These are phyloP conservation scores for Gastrophryne carolinensis DNA, from an alignment of 2,797 vertebrate genomes.

Conservation along the genomic window DNA sequence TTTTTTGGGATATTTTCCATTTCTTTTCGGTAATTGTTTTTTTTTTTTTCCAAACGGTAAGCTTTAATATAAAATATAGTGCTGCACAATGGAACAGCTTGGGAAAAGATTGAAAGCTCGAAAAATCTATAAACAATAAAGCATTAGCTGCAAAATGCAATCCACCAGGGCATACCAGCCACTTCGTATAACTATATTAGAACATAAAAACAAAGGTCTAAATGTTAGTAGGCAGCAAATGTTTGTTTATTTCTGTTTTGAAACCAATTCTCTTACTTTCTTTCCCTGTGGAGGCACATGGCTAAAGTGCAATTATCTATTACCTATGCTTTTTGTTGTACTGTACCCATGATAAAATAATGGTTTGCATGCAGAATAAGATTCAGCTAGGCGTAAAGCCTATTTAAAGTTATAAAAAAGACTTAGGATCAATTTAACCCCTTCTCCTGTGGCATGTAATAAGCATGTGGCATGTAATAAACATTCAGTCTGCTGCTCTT, in stretches of 20 bases:
- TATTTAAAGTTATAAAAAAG: no score
- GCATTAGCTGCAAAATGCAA: neutral
- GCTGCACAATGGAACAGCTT: neutral
- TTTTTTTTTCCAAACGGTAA: no score
- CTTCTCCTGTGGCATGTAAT: no score
- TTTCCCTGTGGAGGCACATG: neutral
- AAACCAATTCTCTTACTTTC: neutral
- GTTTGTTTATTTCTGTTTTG: neutral
- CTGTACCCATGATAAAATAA: neutral
- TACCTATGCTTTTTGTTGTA: neutral
- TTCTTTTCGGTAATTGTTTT: no score
- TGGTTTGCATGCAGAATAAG: neutral
- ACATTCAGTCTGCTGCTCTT: no score
- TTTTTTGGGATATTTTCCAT: no score
- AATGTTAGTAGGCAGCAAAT: neutral
- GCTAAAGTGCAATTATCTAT: neutral
- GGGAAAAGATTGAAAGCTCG: neutral
- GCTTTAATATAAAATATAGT: neutral
- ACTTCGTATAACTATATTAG: neutral
- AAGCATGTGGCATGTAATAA: no score
- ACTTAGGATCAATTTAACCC: no score
- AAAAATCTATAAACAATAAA: conserved; percentile 17
- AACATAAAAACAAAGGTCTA: neutral
- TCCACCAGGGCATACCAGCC: neutral
- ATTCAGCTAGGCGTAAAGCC: no score